Conservation (phyloP, 2,797 vertebrate genomes). For the Emydoidea blandingii region DNA sequence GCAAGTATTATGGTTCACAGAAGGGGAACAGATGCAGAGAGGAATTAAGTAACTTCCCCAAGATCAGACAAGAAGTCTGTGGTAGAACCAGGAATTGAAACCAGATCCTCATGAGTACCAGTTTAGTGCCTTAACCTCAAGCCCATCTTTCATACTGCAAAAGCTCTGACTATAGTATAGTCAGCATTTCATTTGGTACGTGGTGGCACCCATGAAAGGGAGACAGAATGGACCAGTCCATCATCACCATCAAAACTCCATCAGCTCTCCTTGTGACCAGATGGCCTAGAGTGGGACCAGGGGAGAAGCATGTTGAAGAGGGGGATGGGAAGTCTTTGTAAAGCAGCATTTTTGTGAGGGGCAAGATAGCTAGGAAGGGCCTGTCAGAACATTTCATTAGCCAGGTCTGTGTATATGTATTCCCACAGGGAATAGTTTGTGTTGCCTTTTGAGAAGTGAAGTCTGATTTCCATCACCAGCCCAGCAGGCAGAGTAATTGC, state of each 20-base stretch:
- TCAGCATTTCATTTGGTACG: not conserved
- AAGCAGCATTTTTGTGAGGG: not conserved
- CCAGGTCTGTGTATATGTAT: not conserved
- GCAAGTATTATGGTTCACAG: not conserved
- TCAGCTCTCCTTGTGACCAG: not conserved
- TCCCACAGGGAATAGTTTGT: not conserved
- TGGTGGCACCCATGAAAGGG: not conserved
- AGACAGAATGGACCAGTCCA: not conserved
- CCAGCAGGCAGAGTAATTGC: not conserved
- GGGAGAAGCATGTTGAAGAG: not conserved
- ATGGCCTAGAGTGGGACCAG: not conserved
- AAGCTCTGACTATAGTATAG: not conserved
- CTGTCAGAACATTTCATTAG: not conserved
- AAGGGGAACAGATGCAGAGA: not conserved
- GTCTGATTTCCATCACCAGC: not conserved
- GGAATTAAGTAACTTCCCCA: not conserved
- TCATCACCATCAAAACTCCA: not conserved
- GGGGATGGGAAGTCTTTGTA: not conserved
- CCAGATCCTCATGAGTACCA: accelerated
- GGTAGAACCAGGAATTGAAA: not conserved
- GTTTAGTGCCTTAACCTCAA: not conserved
- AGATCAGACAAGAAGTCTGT: not conserved
- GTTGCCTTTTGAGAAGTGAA: not conserved
- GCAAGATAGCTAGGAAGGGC: not conserved
- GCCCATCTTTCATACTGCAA: not conserved